phyloP scores from a whole-genome alignment of 2,113 vertebrate genomes.

The Lophochroa leadbeateri region DNA sequence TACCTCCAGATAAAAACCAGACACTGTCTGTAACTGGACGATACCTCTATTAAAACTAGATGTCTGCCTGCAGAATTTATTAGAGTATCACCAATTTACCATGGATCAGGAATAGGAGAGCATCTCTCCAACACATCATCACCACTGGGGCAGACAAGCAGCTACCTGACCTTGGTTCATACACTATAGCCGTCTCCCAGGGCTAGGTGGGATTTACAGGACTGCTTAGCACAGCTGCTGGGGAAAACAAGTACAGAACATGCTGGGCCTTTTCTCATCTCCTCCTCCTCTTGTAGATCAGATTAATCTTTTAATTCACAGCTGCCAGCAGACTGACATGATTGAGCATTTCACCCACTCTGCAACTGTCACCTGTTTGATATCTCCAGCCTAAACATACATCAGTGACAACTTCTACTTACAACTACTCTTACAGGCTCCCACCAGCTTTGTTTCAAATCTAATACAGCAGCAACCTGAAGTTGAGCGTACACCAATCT shows the following conservation, averaged over 20 bases:
- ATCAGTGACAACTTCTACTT: neutral
- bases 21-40: neutral
- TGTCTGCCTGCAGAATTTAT: neutral
- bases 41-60: neutral
- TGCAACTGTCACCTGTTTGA: neutral
- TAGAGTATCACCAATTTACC: neutral
- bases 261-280: neutral
- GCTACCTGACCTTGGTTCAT: neutral
- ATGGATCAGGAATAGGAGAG: neutral
- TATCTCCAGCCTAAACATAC: neutral
- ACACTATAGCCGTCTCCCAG: neutral
- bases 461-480: neutral
- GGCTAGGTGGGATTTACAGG: neutral
- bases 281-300: neutral
- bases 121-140: neutral
- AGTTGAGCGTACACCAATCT: neutral
- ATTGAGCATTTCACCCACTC: neutral
- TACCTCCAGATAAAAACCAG: neutral
- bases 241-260: neutral
- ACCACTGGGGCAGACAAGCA: neutral
- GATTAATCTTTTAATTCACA: neutral
- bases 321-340: neutral
- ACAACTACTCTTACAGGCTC: neutral
- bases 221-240: neutral
- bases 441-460: neutral